These are phyloP conservation scores for Okamejei kenojei DNA, from an alignment of 2,797 vertebrate genomes.

Conservation along the genomic window DNA sequence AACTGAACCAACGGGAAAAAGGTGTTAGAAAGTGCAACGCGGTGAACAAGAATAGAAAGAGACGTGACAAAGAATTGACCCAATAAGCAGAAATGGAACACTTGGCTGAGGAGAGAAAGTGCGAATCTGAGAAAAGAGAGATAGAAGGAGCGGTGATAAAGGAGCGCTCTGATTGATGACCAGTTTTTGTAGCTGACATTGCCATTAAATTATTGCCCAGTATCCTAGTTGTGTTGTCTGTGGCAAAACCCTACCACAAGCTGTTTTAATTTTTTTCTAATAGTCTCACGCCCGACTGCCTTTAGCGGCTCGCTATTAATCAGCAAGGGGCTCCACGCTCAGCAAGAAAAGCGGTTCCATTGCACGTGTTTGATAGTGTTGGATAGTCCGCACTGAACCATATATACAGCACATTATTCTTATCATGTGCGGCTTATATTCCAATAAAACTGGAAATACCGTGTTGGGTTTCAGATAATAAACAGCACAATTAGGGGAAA, in stretches of 20 bases:
- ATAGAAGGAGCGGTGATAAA: slow-evolving; percentile 48
- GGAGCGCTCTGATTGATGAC: slow-evolving; percentile 49
- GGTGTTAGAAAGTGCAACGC: slow-evolving; percentile 37
- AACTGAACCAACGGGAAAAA: slow-evolving; percentile 41
- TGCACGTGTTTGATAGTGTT: slow-evolving; percentile 30
- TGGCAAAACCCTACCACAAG: slow-evolving; percentile 41
- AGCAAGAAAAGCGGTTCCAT: slow-evolving; percentile 29
- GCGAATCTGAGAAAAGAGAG: slow-evolving; percentile 42
- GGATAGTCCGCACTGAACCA: slow-evolving; percentile 21
- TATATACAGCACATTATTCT: slow-evolving; percentile 4
- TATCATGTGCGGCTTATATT: slow-evolving; percentile 15
- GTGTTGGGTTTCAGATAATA: slow-evolving; percentile 11
- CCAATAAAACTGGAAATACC: background rate
- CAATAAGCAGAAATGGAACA: slow-evolving; percentile 32
- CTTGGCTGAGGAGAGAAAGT: slow-evolving; percentile 38
- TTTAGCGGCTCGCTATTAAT: slow-evolving; percentile 35
- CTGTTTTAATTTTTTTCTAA: slow-evolving; percentile 39
- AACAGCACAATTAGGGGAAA: background rate
- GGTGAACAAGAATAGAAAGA: slow-evolving; percentile 23
- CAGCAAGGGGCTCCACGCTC: slow-evolving; percentile 11
- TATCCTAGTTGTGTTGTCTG: slow-evolving; percentile 48
- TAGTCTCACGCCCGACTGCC: slow-evolving; percentile 36
- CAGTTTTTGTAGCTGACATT: slow-evolving; percentile 45
- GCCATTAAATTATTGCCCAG: slow-evolving; percentile 42
- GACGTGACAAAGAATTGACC: background rate